Evolutionary conservation across 2,888 invertebrate genomes (phyloP).

Genomic region (Pachycephus smyrnensis): DNA sequence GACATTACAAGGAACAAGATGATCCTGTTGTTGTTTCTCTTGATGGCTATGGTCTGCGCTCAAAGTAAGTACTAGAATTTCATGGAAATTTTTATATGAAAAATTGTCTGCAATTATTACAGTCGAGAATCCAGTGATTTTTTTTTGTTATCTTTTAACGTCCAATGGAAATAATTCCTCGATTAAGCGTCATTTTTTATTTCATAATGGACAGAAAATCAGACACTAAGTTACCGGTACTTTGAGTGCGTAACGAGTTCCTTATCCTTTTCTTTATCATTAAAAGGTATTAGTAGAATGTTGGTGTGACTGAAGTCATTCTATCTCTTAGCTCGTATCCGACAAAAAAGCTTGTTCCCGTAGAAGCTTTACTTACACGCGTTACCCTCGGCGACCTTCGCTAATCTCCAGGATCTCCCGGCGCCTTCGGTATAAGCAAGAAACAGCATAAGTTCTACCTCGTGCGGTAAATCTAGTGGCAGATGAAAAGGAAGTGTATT

Average conservation of each 20-base stretch:
- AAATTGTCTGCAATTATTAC: neutral
- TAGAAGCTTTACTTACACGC: neutral
- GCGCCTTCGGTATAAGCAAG: neutral
- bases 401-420: neutral
- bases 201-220: neutral
- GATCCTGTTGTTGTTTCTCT: slow-evolving; percentile 22
- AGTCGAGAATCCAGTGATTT: neutral
- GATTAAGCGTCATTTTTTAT: neutral
- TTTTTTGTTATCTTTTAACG: too few relatives aligned
- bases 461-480: neutral
- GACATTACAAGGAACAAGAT: slow-evolving; percentile 12
- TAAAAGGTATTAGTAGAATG: neutral
- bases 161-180: too few relatives aligned
- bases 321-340: neutral
- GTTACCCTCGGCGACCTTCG: neutral
- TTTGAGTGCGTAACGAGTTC: neutral
- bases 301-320: neutral
- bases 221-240: neutral
- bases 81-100: neutral
- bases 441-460: neutral
- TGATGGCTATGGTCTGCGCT: slow-evolving; percentile 28
- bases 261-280: neutral
- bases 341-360: neutral
- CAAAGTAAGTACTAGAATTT: slow-evolving; percentile 32
- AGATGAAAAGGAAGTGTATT: neutral